A percentile compares a stretch with the other conserved stretches of the same genome.
phyloP scores from a whole-genome alignment of 1,140 invertebrate genomes.

The Eriosoma lanigerum region DNA sequence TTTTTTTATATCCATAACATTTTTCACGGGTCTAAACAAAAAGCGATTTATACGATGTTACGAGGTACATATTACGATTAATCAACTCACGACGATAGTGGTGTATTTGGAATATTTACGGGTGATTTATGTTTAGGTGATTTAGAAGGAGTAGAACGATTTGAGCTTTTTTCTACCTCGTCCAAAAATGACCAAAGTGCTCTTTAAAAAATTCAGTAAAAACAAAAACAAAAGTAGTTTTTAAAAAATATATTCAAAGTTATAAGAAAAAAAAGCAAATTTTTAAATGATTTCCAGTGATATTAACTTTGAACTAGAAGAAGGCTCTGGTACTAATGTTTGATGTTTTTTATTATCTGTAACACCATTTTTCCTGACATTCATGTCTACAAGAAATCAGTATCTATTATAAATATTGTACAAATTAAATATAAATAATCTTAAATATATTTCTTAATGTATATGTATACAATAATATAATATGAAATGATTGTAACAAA shows the following conservation, averaged over 20 bases:
- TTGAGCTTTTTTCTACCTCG: constrained; percentile 37
- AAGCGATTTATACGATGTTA: neutral
- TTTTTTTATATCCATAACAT: constrained; percentile 1
- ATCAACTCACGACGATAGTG: constrained; percentile 16
- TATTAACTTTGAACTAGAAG: constrained; percentile 51
- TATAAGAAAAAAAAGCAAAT: neutral
- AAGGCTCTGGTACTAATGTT: constrained; percentile 36
- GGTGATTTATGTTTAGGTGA: neutral
- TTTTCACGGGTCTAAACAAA: constrained; percentile 20
- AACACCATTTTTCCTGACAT: constrained; percentile 47
- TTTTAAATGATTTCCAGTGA: constrained; percentile 21
- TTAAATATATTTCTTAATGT: constrained; percentile 1
- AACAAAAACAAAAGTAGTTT: constrained; percentile 3
- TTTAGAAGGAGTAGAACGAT: constrained; percentile 9
- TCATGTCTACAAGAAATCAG: constrained; percentile 48
- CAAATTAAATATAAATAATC: neutral
- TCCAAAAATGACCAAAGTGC: constrained; percentile 48
- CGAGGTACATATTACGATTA: neutral
- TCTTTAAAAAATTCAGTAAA: constrained; percentile 17
- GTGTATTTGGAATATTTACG: neutral
- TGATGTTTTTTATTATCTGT: constrained; percentile 41
- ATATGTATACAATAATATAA: constrained; percentile 13
- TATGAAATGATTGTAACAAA: neutral
- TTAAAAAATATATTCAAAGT: neutral
- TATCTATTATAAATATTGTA: neutral